Conservation (phyloP, 2,113 vertebrate species). For the Calcarius ornatus region DNA sequence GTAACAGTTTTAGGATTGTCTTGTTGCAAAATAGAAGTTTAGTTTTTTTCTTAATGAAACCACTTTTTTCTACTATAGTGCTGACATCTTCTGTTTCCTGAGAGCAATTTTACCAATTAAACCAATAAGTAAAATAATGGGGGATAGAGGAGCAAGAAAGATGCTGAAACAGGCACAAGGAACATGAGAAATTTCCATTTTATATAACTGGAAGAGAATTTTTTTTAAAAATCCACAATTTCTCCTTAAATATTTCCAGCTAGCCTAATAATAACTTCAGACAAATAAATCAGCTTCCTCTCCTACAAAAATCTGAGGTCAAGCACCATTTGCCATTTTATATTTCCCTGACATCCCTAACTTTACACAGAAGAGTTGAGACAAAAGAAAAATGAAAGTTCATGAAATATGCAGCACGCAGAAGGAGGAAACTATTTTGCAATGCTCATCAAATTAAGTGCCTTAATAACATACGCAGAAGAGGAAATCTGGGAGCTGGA, state of each 20-base stretch:
- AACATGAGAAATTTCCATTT: neutral
- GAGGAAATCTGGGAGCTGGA: neutral
- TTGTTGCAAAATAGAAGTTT: neutral
- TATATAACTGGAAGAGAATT: neutral
- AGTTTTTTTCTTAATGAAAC: neutral
- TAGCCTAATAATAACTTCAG: neutral
- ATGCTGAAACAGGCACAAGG: neutral
- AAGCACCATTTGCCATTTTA: neutral
- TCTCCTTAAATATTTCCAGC: neutral
- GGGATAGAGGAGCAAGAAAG: neutral
- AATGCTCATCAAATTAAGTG: neutral
- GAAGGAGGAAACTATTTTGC: neutral
- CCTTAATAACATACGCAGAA: neutral
- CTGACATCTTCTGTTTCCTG: neutral
- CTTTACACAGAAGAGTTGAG: neutral
- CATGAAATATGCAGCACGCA: neutral
- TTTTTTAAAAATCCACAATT: neutral
- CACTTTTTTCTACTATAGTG: neutral
- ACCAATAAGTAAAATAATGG: neutral
- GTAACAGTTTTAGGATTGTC: neutral
- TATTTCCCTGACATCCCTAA: neutral
- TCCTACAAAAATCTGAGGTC: neutral
- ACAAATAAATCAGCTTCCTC: neutral
- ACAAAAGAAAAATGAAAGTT: neutral
- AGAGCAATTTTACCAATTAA: neutral